phyloP scores from a whole-genome alignment of 1,140 invertebrate genomes.

The Araneus ventricosus region DNA sequence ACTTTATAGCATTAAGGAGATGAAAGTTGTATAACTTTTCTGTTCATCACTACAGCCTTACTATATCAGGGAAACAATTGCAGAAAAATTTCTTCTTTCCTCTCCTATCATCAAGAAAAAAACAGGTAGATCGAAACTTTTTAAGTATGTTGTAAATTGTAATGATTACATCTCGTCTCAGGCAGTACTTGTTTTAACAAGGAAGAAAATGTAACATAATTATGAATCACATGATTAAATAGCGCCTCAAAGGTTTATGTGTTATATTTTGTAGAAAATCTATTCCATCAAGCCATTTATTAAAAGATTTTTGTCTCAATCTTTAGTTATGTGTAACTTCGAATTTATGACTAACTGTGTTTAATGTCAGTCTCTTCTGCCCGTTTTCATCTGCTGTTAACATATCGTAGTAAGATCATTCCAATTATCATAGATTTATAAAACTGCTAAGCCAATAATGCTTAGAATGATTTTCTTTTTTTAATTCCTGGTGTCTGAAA shows the following conservation, averaged over 20 bases:
- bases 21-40: slow-evolving; percentile 47
- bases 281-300: neutral
- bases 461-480: slow-evolving; percentile 9
- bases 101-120: slow-evolving; percentile 41
- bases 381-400: slow-evolving; percentile 57
- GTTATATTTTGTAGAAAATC: slow-evolving; percentile 62
- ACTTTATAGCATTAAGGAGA: slow-evolving; percentile 43
- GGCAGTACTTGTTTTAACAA: slow-evolving; percentile 42
- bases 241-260: slow-evolving; percentile 51
- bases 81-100: slow-evolving; percentile 52
- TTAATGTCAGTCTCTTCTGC: slow-evolving; percentile 46
- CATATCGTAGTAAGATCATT: slow-evolving; percentile 70
- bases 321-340: slow-evolving; percentile 42
- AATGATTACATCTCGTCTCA: slow-evolving; percentile 49
- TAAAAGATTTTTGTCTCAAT: neutral
- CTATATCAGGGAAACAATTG: slow-evolving; percentile 67
- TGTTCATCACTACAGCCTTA: slow-evolving; percentile 68
- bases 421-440: slow-evolving; percentile 52
- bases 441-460: neutral
- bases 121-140: neutral
- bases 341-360: slow-evolving; percentile 30
- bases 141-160: slow-evolving; percentile 28
- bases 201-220: slow-evolving; percentile 51
- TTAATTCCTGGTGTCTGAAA: neutral
- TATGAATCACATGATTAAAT: slow-evolving; percentile 55